These are phyloP conservation scores for Semnopithecus entellus DNA, from an alignment of 2,113 vertebrate species.

Conservation along the genomic window DNA sequence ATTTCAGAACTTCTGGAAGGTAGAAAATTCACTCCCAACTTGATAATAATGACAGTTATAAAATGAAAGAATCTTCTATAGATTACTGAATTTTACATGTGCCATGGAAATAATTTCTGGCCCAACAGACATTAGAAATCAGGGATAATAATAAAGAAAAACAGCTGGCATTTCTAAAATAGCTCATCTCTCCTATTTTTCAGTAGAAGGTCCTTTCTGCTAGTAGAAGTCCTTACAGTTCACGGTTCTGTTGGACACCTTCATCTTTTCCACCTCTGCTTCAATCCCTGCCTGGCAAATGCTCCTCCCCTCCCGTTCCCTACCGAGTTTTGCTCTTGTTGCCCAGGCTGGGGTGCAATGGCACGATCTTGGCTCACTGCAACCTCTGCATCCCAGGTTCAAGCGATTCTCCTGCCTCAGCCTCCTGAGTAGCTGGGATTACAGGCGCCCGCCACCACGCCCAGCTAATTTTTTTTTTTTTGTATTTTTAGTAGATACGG, in stretches of 20 bases:
- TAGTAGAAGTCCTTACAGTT: neutral
- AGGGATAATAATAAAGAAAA: neutral
- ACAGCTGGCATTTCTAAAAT: neutral
- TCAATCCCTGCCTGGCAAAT: neutral
- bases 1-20: neutral
- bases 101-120: neutral
- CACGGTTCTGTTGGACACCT: too few relatives aligned
- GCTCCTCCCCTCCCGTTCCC: too few relatives aligned
- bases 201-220: neutral
- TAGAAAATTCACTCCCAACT: neutral
- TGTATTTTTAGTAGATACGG: too few relatives aligned
- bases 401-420: too few relatives aligned
- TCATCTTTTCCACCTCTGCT: too few relatives aligned
- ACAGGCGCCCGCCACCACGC: too few relatives aligned
- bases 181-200: accelerated
- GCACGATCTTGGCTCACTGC: too few relatives aligned
- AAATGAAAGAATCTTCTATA: neutral
- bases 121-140: neutral
- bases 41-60: neutral
- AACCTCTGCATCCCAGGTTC: too few relatives aligned
- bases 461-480: too few relatives aligned
- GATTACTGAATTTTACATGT: neutral
- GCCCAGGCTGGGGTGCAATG: too few relatives aligned
- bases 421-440: too few relatives aligned
- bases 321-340: too few relatives aligned